Evolutionary conservation across 1,140 invertebrate genomes (phyloP).

Genomic region (Drosophila subpulchrella): DNA sequence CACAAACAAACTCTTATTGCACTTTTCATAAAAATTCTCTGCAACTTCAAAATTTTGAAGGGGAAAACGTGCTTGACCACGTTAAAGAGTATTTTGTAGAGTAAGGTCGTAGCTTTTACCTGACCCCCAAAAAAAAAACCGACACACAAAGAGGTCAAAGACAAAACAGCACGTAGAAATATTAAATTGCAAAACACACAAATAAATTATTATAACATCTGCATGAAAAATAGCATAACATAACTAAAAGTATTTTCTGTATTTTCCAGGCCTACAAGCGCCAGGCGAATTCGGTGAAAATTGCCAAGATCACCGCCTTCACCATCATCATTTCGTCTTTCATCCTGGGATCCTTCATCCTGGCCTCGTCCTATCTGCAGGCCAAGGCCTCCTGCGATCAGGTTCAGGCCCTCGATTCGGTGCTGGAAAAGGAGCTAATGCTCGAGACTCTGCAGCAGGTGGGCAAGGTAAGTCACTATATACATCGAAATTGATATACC

Average conservation of each 20-base stretch:
- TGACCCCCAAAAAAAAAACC: conserved; percentile 32
- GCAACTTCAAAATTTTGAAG: conserved; percentile 28
- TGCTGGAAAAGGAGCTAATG: conserved; percentile 88
- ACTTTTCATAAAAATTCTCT: conserved; percentile 2
- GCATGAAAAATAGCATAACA: neutral
- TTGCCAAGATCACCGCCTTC: conserved; percentile 91
- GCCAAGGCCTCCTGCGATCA: conserved; percentile 90
- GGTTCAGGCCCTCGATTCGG: conserved; percentile 87
- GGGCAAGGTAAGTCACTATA: conserved; percentile 85
- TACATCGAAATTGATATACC: neutral
- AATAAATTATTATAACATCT: neutral
- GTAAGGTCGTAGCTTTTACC: conserved; percentile 45
- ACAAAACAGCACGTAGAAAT: conserved; percentile 51
- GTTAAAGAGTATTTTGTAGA: conserved; percentile 36
- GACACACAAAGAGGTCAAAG: conserved; percentile 54
- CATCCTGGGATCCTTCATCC: conserved; percentile 91
- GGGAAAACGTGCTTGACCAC: conserved; percentile 50
- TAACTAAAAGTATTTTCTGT: conserved; percentile 14
- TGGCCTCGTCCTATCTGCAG: conserved; percentile 92
- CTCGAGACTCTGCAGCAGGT: conserved; percentile 87
- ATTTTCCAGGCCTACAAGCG: conserved; percentile 90
- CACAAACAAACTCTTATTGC: conserved; percentile 9
- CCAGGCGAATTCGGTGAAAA: conserved; percentile 90
- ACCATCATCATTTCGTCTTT: conserved; percentile 91
- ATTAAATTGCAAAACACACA: conserved; percentile 8